Evolutionary conservation across 2,797 vertebrate genomes (phyloP), one percentile per base, ranked within the genome.

Genomic region (Danio albolineatus): DNA sequence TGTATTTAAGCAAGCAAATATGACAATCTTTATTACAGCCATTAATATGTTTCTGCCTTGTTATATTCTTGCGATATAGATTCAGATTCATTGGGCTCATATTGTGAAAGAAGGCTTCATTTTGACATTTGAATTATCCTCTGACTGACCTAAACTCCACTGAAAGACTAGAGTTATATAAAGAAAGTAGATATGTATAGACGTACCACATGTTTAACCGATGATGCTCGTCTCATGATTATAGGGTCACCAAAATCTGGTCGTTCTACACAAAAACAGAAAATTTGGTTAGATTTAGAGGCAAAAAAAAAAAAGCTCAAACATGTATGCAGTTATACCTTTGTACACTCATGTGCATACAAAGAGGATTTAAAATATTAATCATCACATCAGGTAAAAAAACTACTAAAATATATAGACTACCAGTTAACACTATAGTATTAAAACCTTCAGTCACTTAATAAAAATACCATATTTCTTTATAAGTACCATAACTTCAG

Each of bases 241-340:
- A 99, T 99, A 81, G 97, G 96, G 13, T 98, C 98, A 4, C 89
- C 85, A 51, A 99, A 99, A 90, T 99, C 98, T 6, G 98, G 98
- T 66, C 98, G 95, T 91, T 98, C 98, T 99, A 49, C 43, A 64
- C 49, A 44, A 36, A 0, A 39, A 60, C 19, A 83, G 39, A 59
- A 57, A 76, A 17, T 46, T 59, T 6, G 14, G 28, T 9, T 2
- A 14, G 6, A 28, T 13, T 4, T 38, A 9, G 10, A 13, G 13
- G 16, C 8, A 7, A 54, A 57, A n/a, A 65, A 56, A 8, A 39
- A 28, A 21, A 5, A 46, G 53, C 17, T 17, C 4, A 51, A 49
- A 14, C 4, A 9, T 19, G 9, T 19, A 16, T 17, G 8, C 19
- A 28, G 44, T 38, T n/a, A n/a, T n/a, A n/a, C n/a, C n/a, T n/a